Percentiles rank a stretch among this genome's conserved stretches.
Conservation (phyloP, 2,888 invertebrate genomes). For the Trichopoda pennipes region DNA sequence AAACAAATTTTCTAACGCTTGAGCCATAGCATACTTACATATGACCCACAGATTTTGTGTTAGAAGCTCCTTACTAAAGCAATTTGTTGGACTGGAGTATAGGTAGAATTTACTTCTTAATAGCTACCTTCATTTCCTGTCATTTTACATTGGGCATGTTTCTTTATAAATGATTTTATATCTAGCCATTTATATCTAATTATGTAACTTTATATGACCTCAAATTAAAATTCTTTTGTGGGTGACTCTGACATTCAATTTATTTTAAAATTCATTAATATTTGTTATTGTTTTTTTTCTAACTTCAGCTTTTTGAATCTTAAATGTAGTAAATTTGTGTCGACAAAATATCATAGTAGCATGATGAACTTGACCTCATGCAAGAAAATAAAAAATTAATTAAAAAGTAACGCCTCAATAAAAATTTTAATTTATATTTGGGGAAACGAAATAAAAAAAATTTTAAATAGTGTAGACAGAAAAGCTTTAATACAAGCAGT, state of each 20-base stretch:
- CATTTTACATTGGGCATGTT: no score
- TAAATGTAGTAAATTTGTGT: conserved; percentile 41
- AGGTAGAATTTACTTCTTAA: no score
- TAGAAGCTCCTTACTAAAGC: no score
- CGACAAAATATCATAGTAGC: conserved; percentile 38
- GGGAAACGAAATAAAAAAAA: background rate
- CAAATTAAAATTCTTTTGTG: conserved; percentile 28
- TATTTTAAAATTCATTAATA: conserved; percentile 35
- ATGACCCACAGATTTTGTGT: no score
- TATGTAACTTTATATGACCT: background rate
- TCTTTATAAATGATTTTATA: background rate
- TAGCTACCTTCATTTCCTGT: no score
- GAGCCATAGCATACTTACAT: no score
- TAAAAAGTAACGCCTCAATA: background rate
- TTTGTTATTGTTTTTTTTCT: background rate
- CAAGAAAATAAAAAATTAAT: background rate
- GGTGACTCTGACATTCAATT: background rate
- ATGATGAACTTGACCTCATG: conserved; percentile 53
- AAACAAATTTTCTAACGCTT: no score
- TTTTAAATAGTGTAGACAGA: no score
- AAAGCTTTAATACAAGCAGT: conserved; percentile 28
- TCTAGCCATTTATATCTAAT: background rate
- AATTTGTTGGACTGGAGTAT: no score
- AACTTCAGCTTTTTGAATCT: background rate
- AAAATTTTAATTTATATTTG: background rate